Evolutionary conservation across 2,113 vertebrate genomes (phyloP).

Genomic region (Channa argus): DNA sequence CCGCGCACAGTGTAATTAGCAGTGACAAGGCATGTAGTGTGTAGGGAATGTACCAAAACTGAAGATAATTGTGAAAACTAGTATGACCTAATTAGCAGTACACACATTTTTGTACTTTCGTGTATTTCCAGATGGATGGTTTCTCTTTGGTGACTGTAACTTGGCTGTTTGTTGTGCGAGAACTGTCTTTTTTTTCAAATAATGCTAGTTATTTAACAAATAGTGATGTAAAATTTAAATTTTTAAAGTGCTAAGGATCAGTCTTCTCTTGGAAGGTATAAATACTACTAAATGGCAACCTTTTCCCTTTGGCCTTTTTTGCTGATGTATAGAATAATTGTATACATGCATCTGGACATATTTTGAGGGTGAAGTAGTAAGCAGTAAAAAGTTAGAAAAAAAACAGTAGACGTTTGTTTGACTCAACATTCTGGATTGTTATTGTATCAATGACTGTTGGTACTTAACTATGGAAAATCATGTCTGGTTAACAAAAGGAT

Average conservation of each 20-base stretch:
- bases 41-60: too few species aligned
- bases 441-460: constrained; percentile 77
- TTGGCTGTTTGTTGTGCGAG: too few species aligned
- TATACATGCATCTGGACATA: constrained; percentile 49
- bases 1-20: not conserved
- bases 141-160: not conserved
- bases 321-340: constrained; percentile 28
- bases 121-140: not conserved
- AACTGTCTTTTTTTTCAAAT: too few species aligned
- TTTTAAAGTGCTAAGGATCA: too few species aligned
- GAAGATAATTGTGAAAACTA: too few species aligned
- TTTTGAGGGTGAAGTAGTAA: constrained; percentile 51
- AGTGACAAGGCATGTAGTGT: not conserved
- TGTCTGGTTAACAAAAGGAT: constrained; percentile 72
- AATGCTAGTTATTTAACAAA: too few species aligned
- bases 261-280: too few species aligned
- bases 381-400: constrained; percentile 63
- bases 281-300: not conserved
- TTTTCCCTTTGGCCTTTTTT: not conserved
- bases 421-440: constrained; percentile 70
- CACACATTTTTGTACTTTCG: too few species aligned
- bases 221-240: too few species aligned
- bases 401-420: constrained; percentile 74
- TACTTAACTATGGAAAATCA: constrained; percentile 71
- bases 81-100: too few species aligned